phyloP scores from a whole-genome alignment of 2,113 vertebrate species.

The Albula glossodonta region DNA sequence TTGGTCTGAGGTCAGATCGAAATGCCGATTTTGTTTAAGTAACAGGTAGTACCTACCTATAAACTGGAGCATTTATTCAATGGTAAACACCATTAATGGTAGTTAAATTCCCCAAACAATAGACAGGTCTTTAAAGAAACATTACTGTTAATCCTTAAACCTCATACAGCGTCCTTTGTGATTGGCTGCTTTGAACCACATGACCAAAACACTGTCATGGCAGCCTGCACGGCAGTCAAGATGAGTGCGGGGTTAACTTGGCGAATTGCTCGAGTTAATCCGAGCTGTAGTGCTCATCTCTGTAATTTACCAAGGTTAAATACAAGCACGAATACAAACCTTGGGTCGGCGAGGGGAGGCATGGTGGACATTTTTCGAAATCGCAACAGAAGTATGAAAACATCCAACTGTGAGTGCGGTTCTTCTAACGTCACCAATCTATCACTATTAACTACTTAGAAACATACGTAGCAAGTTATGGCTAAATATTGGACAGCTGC shows the following conservation, averaged over 20 bases:
- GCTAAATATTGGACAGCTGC: background rate
- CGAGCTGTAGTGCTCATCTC: conserved; percentile 44
- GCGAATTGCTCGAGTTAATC: conserved; percentile 53
- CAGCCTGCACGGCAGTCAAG: conserved; percentile 61
- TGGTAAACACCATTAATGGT: background rate
- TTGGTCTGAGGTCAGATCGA: background rate
- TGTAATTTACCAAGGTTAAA: conserved; percentile 56
- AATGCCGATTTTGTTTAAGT: background rate
- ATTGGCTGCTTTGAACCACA: conserved; percentile 49
- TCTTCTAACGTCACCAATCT: background rate
- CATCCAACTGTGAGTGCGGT: conserved; percentile 57
- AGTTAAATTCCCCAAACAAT: background rate
- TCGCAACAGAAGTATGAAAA: conserved; percentile 63
- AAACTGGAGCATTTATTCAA: background rate
- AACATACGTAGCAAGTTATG: no score
- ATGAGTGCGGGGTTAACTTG: conserved; percentile 64
- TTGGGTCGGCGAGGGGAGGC: conserved; percentile 17
- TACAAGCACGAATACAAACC: conserved; percentile 26
- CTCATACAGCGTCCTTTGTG: conserved; percentile 1
- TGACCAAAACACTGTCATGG: conserved; percentile 71
- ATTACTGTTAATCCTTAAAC: no score
- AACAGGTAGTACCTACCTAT: background rate
- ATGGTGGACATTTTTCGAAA: conserved; percentile 46
- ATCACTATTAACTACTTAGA: background rate
- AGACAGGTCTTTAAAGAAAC: background rate